Percentiles rank a stretch among this genome's conserved stretches.
These are phyloP conservation scores for Microplitis deprimator DNA, from an alignment of 2,888 invertebrate genomes.

Conservation along the genomic window DNA sequence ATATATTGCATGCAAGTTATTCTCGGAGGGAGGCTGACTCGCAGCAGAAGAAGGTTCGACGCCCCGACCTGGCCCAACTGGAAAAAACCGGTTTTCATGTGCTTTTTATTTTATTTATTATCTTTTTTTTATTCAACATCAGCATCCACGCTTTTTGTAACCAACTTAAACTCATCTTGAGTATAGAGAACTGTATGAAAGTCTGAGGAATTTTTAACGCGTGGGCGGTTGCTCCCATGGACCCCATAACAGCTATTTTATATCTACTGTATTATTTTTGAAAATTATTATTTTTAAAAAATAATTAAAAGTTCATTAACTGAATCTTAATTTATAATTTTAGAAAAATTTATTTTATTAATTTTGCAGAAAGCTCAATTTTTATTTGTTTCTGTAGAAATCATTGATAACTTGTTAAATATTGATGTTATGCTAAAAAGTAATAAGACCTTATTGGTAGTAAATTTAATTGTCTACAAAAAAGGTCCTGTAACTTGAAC, in stretches of 20 bases:
- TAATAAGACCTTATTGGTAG: too few species aligned
- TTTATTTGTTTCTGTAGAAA: too few species aligned
- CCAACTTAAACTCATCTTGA: conserved; percentile 31
- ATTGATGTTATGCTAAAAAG: too few species aligned
- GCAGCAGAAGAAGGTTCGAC: conserved; percentile 67
- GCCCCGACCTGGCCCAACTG: conserved; percentile 72
- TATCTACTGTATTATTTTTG: not conserved
- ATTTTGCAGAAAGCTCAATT: too few species aligned
- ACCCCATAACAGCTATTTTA: conserved; percentile 6
- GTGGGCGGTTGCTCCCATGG: conserved; percentile 34
- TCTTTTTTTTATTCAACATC: conserved; percentile 4
- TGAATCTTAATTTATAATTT: too few species aligned
- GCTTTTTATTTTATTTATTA: conserved; percentile 59
- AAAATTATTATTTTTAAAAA: too few species aligned
- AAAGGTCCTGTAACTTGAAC: too few species aligned
- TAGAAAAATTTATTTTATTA: too few species aligned
- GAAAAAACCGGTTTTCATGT: conserved; percentile 71
- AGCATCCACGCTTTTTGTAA: conserved; percentile 63
- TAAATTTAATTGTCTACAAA: too few species aligned
- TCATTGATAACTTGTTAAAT: too few species aligned
- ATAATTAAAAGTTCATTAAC: too few species aligned
- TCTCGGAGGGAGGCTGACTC: conserved; percentile 69
- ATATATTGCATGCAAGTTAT: conserved; percentile 67
- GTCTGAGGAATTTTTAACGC: not conserved
- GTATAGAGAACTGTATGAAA: not conserved